Base-by-base conservation (phyloP, 2,113 vertebrate species). In the Cinclus mexicanus region DNA sequence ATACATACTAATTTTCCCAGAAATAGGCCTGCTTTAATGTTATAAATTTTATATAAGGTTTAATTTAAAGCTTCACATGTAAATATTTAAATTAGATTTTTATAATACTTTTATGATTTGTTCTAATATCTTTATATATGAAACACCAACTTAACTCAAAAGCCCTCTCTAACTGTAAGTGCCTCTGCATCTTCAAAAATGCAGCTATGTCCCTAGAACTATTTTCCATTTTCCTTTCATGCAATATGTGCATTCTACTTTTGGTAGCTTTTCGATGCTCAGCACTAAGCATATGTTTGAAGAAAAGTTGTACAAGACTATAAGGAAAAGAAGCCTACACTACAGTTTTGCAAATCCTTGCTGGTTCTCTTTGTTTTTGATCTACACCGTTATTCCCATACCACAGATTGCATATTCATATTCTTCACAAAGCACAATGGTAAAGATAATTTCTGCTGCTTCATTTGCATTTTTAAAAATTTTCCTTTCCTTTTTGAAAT, bases 201-300 rank as follows among this genome's bases (percentile, higher is more conserved):
- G 33, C 11, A 65, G 23, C 33, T 90, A 50, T 60, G 13, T 60
- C 64, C 39, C 52, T 47, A 53, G 15, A 84, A 79, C 35, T 71
- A 8, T 47, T 89, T 85, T 94, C n/a, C 74, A 25, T 82, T 92
- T 84, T 76, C 10, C 53, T 96, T 95, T 95, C 47, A 93, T 95
- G 93, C 80, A 96, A 85, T 95, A 94, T 89, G 90, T 85, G 77
- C 83, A 55, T 95, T 94, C 71, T 89, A 15, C 41, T 94, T 94
- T 83, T 96, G 63, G 89, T 89, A 72, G 41, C 33, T 91, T 84
- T 94, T 78, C 83, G 69, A 83, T 93, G 70, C 81, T 92, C 69
- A 92, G 6, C 31, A 46, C 53, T 82, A 92, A 83, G n/a, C 63
- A 37, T 61, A 49, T 72, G 87, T 93, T 96, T 95, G 93, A 95